Evolutionary conservation across 2,888 invertebrate genomes (phyloP), one percentile per base, ranked within the genome.

Genomic region (Chloromyia formosa): DNA sequence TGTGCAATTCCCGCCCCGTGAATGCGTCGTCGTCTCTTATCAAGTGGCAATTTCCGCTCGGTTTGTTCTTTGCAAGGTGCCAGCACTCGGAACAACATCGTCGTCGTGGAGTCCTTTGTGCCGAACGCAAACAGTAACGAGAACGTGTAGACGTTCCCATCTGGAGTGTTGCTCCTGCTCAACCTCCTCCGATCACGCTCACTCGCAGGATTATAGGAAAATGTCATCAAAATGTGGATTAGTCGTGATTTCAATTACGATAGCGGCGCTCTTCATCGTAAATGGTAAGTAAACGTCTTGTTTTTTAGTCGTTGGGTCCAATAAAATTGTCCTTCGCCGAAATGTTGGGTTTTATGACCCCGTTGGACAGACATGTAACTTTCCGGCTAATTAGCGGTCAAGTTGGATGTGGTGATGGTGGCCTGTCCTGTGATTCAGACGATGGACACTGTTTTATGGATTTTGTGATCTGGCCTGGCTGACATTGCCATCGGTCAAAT

Each of bases 171-270:
- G 22, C 49, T 9, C n/a, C 42, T n/a, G 14, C 22, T 18, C 42
- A 42, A 16, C 22, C 49, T 45, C 14, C 66, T 20, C 42, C 40
- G 49, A 35, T 16, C 40, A 40, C 40, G 62, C 40, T 16, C 62
- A 40, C 40, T 40, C 68, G 56, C 27, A 27, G 71, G 71, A 71
- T 71, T 71, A 71, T 56, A 49, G 61, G 49, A 73, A 73, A 73
- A 73, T 84, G 84, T 83, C 85, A 83, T 82, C 84, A 83, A 83
- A 81, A 84, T 84, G 84, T 84, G 84, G 83, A 83, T 83, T 84
- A 82, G 81, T 83, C 80, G 82, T 84, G 81, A 82, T 83, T 82
- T 83, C 83, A 81, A 81, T 82, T 81, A 83, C 82, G 71, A 71
- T 56, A 81, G 83, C 83, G 80, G 83, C 83, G 83, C 83, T 82